Evolutionary conservation across 1,140 invertebrate genomes (phyloP), one percentile per base, ranked within the genome.

Genomic region (Drosophila guanche): DNA sequence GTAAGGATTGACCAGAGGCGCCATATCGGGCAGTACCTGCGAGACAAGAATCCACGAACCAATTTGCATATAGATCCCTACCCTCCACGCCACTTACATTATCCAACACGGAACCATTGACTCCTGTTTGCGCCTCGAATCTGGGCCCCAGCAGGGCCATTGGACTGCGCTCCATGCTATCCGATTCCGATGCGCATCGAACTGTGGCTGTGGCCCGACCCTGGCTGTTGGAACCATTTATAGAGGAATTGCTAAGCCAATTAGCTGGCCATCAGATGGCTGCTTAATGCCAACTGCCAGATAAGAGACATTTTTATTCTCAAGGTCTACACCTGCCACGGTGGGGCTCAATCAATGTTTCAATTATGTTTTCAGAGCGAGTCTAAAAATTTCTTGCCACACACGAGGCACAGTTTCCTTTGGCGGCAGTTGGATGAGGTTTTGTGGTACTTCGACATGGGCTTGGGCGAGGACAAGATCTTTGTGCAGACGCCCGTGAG

Each of bases 1-100:
- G 73, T 96, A 94, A 2, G 93, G 90, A 89, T 95, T 95, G 12
- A 96, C 92, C 75, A 96, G 79, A 73, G 95, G 93, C 10, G 95
- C 91, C 94, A 96, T 96, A 8, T 96, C 95, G 45, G 94, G 80
- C 63, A 81, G 63, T 41, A 81, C 81, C 80, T 84, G 29, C 0
- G 14, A 55, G 25, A 1, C 6, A 22, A 8, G 7, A 10, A 5
- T 10, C 1, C 10, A 40, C 27, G 12, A 22, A 8, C 40, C 20
- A 5, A 23, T 27, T 37, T 20, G 16, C 14, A 23, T n/a, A n/a
- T n/a, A n/a, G n/a, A 29, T 41, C 20, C 12, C 52, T 8, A 1
- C 22, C 6, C 3, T 3, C 8, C 3, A 10, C 0, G n/a, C 6
- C 27, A 74, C 81, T 80, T 42, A 85, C 81, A 70, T 86, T 81